Evolutionary conservation across 2,888 invertebrate species (phyloP), one percentile per base, ranked within the genome.

Genomic region (Nezara viridula): DNA sequence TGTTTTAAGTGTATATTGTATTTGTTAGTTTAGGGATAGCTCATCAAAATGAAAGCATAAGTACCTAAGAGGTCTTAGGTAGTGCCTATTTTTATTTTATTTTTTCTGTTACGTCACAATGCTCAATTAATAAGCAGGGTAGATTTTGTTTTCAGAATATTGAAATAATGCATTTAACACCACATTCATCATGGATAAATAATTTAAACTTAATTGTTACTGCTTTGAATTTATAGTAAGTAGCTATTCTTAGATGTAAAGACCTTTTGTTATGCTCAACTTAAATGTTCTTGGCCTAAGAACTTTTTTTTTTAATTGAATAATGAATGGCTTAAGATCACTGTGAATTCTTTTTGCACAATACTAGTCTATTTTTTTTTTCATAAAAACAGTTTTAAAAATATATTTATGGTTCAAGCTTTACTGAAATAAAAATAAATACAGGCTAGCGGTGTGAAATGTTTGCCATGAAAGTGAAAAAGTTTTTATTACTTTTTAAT

Each of bases 111-210:
- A 37, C 37, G 9, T 73, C 37, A 73, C 37, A 19, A 37, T 73
- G 66, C 66, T 73, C 66, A 73, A 73, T 73, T 73, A 12, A 73
- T 32, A 73, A 0, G 66, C 66, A 73, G 66, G 66, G 66, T 73
- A 73, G 66, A 73, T 73, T 73, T 73, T 37, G 7, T 73, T 73
- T 73, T 37, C 60, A 60, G 32, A 60, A 60, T 32, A 60, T 60
- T 60, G 27, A 60, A 73, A 37, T 21, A 73, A 73, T 73, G 37
- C 32, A 73, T 37, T 73, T 73, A 21, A 73, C 21, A 37, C 32
- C 19, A 73, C 37, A 32, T 32, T 37, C 21, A 73, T 73, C 0
- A 37, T 73, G 32, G 66, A 73, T 21, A 19, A 0, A 66, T 66
- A 73, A 73, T 37, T 73, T 73, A 6, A 19, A 73, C 2, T 73